Base-by-base conservation (phyloP, 2,113 vertebrate species). In the Monarcha castaneiventris region DNA sequence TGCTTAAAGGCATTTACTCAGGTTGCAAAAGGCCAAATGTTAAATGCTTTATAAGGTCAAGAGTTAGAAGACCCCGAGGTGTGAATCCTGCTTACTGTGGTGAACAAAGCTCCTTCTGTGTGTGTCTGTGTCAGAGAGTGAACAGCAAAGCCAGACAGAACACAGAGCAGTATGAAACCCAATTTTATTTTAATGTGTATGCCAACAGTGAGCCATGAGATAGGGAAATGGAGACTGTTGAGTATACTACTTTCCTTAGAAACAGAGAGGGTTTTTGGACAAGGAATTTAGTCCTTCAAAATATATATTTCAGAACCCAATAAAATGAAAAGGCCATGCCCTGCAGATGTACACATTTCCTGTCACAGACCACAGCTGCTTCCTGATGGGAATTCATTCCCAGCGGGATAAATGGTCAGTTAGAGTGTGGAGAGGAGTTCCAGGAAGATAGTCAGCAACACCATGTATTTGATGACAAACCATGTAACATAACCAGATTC, bases 261-360 rank as follows among this genome's bases (percentile, higher is more conserved):
- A 77, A 32, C 2, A 0, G 6, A 63, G 48, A 67, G 4, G 11
- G 3, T 0, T 41, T 84, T 77, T 62, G 16, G 16, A 16, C 7
- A 17, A 9, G 19, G 11, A 75, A 64, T 73, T 76, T 72, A 52
- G 52, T 41, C 37, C 13, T 73, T 56, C 54, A 48, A 56, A 58
- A 26, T 10, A 19, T 8, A 0, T 30, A 44, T 67, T 89, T 48
- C 52, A 84, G 46, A 79, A 17, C 8, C 19, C 27, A 33, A 3
- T 11, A 26, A 29, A 84, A 74, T 27, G 2, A 49, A 61, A 56
- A 68, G 9, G 18, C 48, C n/a, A 5, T 51, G 14, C 44, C 48
- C 39, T 78, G 64, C 46, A 72, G 66, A 25, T 66, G 39, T 37
- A 64, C 26, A 12, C 41, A 22, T 52, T 48, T 44, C 19, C 74